phyloP scores from a whole-genome alignment of 2,113 vertebrate species.

The Callipepla squamata region DNA sequence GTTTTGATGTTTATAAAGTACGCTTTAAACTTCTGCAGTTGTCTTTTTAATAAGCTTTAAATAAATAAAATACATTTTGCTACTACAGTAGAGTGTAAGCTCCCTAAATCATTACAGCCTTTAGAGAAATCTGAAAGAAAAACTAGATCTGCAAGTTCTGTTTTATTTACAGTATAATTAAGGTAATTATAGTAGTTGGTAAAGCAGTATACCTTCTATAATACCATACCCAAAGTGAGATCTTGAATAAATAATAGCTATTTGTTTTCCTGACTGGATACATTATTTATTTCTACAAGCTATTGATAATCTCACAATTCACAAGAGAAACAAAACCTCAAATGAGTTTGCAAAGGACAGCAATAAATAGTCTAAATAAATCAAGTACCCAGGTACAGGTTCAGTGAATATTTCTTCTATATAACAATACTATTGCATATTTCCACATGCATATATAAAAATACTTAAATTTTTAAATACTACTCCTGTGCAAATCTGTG shows the following conservation, averaged over 20 bases:
- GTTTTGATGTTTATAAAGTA: not conserved
- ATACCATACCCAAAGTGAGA: not conserved
- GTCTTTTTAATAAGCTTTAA: constrained; percentile 28
- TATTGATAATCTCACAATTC: constrained; percentile 11
- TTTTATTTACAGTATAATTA: constrained; percentile 57
- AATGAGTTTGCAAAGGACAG: not conserved
- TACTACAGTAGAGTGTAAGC: not conserved
- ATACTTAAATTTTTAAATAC: not conserved
- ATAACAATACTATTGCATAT: not conserved
- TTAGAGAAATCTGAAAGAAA: constrained; percentile 32
- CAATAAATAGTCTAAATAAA: constrained; percentile 24
- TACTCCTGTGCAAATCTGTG: not conserved
- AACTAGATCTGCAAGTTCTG: not conserved
- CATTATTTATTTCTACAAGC: constrained; percentile 40
- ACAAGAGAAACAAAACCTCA: not conserved
- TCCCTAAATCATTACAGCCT: constrained; percentile 4
- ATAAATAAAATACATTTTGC: constrained; percentile 43
- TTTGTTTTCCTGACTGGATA: not conserved
- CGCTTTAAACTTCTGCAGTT: constrained; percentile 8
- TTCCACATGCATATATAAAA: not conserved
- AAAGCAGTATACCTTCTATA: constrained; percentile 2
- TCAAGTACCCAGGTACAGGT: not conserved
- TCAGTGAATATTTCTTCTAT: not conserved
- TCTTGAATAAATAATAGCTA: constrained; percentile 28
- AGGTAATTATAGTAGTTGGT: constrained; percentile 17